Conservation (phyloP, 2,113 vertebrate genomes). For the Daphoenositta chrysoptera region DNA sequence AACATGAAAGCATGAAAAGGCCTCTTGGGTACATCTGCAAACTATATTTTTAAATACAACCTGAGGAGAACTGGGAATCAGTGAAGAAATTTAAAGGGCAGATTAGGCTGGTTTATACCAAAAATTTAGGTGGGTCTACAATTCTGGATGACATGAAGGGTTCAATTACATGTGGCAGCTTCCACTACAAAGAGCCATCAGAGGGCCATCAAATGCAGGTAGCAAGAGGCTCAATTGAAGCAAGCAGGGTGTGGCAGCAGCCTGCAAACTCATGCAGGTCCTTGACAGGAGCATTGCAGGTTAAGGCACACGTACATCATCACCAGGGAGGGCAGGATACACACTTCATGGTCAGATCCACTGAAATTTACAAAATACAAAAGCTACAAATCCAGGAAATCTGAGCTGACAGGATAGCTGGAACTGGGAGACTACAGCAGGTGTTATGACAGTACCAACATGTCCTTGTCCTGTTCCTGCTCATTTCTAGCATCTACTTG, state of each 20-base stretch:
- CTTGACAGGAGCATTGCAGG: background rate
- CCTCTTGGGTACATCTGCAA: background rate
- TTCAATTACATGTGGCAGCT: accelerated
- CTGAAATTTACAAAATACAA: background rate
- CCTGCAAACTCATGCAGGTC: background rate
- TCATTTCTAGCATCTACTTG: background rate
- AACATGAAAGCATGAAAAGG: background rate
- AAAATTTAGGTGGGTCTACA: background rate
- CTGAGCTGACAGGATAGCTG: background rate
- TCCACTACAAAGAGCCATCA: background rate
- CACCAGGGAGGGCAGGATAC: background rate
- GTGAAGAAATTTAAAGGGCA: background rate
- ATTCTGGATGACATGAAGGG: background rate
- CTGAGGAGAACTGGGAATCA: background rate
- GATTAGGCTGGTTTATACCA: background rate
- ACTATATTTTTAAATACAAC: background rate
- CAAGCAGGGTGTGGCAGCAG: background rate
- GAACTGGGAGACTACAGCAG: background rate
- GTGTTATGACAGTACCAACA: background rate
- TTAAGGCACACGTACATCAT: accelerated
- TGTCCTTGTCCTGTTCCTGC: background rate
- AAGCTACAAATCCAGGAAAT: background rate
- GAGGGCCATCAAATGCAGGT: background rate
- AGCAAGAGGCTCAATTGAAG: background rate
- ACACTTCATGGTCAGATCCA: background rate